These are phyloP conservation scores for Drosophila pandora DNA, from an alignment of 1,140 invertebrate species.

Conservation along the genomic window DNA sequence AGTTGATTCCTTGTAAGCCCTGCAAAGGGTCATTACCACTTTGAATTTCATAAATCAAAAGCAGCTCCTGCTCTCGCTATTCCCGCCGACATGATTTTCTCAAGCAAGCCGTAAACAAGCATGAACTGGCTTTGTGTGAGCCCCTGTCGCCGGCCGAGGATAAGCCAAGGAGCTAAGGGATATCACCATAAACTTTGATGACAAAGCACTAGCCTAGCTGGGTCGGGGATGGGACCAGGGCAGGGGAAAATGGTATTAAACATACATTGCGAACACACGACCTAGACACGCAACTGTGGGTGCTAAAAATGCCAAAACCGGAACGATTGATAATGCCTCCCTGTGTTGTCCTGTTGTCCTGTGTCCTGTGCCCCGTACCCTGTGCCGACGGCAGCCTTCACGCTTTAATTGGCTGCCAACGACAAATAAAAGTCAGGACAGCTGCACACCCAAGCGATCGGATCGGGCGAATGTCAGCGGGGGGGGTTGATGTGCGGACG, in stretches of 20 bases:
- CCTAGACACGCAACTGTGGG: slow-evolving; percentile 54
- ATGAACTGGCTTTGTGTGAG: slow-evolving; percentile 53
- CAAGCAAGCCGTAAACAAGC: slow-evolving; percentile 45
- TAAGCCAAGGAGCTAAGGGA: slow-evolving; percentile 45
- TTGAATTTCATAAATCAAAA: slow-evolving; percentile 53
- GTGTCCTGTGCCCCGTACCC: slow-evolving; percentile 55
- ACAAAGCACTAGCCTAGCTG: slow-evolving; percentile 76
- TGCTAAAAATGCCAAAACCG: slow-evolving; percentile 70
- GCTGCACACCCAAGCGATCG: slow-evolving; percentile 37
- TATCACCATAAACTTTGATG: slow-evolving; percentile 68
- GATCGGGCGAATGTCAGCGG: slow-evolving; percentile 31
- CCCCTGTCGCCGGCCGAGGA: slow-evolving; percentile 22
- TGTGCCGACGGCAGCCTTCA: slow-evolving; percentile 79
- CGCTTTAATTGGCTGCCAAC: slow-evolving; percentile 81
- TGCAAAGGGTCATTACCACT: slow-evolving; percentile 32
- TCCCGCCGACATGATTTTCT: slow-evolving; percentile 32
- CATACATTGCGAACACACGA: slow-evolving; percentile 47
- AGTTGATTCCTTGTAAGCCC: slow-evolving; percentile 13
- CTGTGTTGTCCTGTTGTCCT: slow-evolving; percentile 35
- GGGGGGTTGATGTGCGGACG: slow-evolving; percentile 34
- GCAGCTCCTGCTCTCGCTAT: slow-evolving; percentile 27
- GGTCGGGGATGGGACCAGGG: not conserved
- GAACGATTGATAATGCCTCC: slow-evolving; percentile 73
- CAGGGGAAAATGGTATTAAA: slow-evolving; percentile 48
- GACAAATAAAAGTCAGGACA: slow-evolving; percentile 74